Base-by-base conservation (phyloP, 2,797 vertebrate genomes). In the Syngnathus acus region DNA sequence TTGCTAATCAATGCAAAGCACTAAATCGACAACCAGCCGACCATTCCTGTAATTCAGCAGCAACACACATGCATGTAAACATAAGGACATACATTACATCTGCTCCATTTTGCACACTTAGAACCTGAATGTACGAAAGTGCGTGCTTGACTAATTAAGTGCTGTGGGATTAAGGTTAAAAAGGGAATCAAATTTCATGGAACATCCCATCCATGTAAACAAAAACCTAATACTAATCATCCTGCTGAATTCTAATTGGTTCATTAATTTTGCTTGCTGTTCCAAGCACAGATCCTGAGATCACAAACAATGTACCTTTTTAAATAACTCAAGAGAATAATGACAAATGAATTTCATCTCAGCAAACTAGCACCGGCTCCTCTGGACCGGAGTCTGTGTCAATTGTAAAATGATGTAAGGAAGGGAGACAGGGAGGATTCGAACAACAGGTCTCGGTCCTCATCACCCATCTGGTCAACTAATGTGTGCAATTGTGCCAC, bases 91-190 rank as follows among this genome's bases (percentile, higher is more conserved):
- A 89, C 88, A 87, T 85, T 86, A 86, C 39, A 84, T 84, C 79
- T 88, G 86, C 84, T 86, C 82, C 61, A 79, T 70, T 83, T 77
- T 85, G 82, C 87, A 87, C 86, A 89, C 77, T 87, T 86, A 85
- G 84, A 87, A 87, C 82, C 84, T 87, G 86, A 87, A 87, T 81
- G 87, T 85, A 88, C 84, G 88, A 89, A 89, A 90, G 89, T 88
- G 88, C 87, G 78, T 82, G 82, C 88, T 87, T 73, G 73, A 83
- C 87, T 86, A 82, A 84, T 83, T 88, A 90, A 90, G 89, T 89
- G 88, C 88, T 86, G 78, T 82, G 79, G 84, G 84, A 88, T 83
- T 74, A 65, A 70, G 72, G 72, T 80, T 83, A 75, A 80, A 79
- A 71, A 50, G 45, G 26, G 59, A 82, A 76, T 74, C 75, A 65